Conservation (phyloP, 2,113 vertebrate species). For the Apaloderma vittatum region DNA sequence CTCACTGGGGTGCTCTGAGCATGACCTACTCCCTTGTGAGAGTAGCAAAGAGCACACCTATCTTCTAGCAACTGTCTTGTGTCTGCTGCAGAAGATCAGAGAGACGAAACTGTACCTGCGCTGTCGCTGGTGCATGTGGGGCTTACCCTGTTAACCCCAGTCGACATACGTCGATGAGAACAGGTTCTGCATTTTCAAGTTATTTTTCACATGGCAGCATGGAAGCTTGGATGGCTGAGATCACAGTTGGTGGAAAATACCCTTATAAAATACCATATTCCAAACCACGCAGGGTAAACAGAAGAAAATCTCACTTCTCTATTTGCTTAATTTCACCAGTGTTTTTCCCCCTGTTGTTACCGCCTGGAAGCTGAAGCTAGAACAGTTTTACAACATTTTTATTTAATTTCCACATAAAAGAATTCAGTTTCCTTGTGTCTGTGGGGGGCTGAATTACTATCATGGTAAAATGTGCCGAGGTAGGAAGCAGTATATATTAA, state of each 20-base stretch:
- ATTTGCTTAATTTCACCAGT: background rate
- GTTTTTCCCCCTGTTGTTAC: background rate
- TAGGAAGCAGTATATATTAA: background rate
- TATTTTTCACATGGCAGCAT: background rate
- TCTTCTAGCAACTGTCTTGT: background rate
- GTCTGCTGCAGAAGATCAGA: background rate
- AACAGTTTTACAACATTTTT: background rate
- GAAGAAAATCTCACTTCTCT: background rate
- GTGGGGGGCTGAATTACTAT: background rate
- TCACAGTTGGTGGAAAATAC: background rate
- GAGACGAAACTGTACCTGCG: background rate
- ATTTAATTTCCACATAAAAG: conserved; percentile 3
- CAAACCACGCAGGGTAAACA: background rate
- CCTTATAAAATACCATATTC: background rate
- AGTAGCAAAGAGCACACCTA: background rate
- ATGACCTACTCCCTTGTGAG: background rate
- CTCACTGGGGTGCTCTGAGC: background rate
- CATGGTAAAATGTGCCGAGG: background rate
- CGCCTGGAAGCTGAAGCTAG: background rate
- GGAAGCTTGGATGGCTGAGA: background rate
- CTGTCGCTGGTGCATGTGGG: background rate
- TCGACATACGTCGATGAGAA: accelerated
- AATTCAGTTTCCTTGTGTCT: background rate
- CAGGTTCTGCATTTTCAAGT: background rate
- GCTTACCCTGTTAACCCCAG: background rate